A percentile compares a stretch with the other conserved stretches of the same genome.
These are phyloP conservation scores for Nemoura dubitans DNA, from an alignment of 2,888 invertebrate genomes.

Conservation along the genomic window DNA sequence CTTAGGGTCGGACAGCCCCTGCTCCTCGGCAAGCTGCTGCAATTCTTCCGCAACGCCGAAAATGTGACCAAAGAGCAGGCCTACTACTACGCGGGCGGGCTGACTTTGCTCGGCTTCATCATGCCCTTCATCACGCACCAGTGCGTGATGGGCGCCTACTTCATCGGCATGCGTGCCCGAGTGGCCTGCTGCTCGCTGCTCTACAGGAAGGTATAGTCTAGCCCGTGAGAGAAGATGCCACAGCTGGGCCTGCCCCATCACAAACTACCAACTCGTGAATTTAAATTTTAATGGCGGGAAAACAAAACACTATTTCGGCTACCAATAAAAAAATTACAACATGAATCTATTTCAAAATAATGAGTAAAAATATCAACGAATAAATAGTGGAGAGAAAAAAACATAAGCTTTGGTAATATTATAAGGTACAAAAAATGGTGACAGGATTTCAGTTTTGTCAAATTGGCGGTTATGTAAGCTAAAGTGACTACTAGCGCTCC, in stretches of 20 bases:
- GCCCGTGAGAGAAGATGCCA: not conserved
- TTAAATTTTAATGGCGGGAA: no score
- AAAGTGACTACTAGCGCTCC: no score
- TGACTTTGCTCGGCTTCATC: constrained; percentile 18
- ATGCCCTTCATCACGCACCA: constrained; percentile 20
- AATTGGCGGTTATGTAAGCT: no score
- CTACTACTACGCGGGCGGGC: constrained; percentile 26
- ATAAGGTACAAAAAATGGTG: no score
- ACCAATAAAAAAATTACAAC: no score
- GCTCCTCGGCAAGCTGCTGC: constrained; percentile 49
- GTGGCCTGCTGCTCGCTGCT: constrained; percentile 35
- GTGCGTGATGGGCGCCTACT: constrained; percentile 21
- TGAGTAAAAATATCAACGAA: no score
- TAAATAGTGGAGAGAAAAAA: no score
- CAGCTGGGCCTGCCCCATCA: not conserved
- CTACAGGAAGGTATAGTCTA: constrained; percentile 45
- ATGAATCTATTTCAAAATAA: no score
- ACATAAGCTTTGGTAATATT: no score
- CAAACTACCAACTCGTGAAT: not conserved
- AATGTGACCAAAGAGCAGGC: constrained; percentile 15
- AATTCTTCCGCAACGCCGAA: constrained; percentile 41
- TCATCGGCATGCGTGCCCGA: constrained; percentile 40
- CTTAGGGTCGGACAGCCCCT: constrained; percentile 47
- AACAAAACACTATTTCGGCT: no score
- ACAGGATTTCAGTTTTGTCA: no score